Evolutionary conservation across 1,140 invertebrate genomes (phyloP).

Genomic region (Lineus longissimus): DNA sequence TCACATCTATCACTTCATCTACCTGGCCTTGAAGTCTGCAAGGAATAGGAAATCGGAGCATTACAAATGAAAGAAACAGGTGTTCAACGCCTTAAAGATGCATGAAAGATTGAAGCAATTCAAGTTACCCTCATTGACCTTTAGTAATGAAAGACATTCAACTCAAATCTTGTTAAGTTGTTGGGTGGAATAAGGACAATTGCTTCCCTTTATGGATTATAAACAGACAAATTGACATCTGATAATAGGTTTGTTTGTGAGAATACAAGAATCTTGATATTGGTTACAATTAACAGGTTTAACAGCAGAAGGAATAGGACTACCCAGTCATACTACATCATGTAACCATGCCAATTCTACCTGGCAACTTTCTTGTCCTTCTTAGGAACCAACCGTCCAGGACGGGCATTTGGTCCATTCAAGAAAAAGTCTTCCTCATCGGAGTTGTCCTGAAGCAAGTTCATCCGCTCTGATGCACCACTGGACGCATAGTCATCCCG

Average conservation of each 20-base stretch:
- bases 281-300: no score
- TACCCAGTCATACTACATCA: no score
- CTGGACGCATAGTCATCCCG: constrained; percentile 14
- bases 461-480: constrained; percentile 22
- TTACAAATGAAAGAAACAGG: neutral
- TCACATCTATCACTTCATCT: constrained; percentile 59
- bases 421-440: constrained; percentile 47
- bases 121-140: neutral
- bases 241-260: no score
- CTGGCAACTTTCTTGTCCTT: no score
- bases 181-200: no score
- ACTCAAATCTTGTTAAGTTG: no score
- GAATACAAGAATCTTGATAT: no score
- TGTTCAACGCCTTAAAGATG: neutral
- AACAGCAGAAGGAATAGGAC: no score
- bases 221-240: no score
- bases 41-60: neutral
- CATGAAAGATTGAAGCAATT: neutral
- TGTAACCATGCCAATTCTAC: no score
- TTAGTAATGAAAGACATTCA: neutral
- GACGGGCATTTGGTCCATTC: constrained; percentile 8
- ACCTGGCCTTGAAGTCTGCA: constrained; percentile 58
- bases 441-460: constrained; percentile 33
- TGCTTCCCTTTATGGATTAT: no score
- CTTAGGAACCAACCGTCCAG: no score